Base-by-base conservation (phyloP, 2,113 vertebrate species). In the Nycticebus coucang region DNA sequence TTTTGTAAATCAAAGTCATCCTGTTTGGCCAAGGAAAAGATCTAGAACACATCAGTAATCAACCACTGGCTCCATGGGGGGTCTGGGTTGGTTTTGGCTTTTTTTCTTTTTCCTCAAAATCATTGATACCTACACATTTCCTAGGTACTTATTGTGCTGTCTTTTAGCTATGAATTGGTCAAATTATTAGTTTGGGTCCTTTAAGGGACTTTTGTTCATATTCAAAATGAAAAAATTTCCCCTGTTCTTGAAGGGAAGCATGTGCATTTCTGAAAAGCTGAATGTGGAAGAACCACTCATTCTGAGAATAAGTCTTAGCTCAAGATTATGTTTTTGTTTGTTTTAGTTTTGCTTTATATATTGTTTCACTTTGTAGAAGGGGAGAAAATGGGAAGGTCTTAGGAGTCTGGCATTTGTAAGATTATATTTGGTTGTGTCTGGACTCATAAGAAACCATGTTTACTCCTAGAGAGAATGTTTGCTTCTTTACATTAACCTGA, bases 41-140 rank as follows among this genome's bases (percentile, higher is more conserved):
- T 26, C 53, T n/a, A 93, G 86, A 88, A 55, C n/a, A 72, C 89
- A 89, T 13, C 28, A 89, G 13, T 59, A 62, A 55, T 55, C 69
- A 93, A 1, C 59, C 75, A 26, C n/a, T 4, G 37, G 21, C 5
- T 84, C 66, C n/a, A 15, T 50, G 9, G 62, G n/a, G 60, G 13
- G 33, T 28, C 66, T 83, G 55, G 7, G 5, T 45, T 90, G 21
- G 26, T 95, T 89, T 89, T 2, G 22, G 12, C 72, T 91, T 93
- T 79, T n/a, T 80, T 95, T 88, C 90, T 93, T 95, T 95, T 89
- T 90, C 91, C 92, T 66, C 62, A 78, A 94, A 93, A 81, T 78
- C 35, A 5, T 50, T 87, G 68, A 62, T 72, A 94, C 37, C 45
- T 77, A 59, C 28, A 66, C 41, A 30, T 74, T 62, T 75, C 45